Evolutionary conservation across 2,113 vertebrate species (phyloP), one percentile per base, ranked within the genome.

Genomic region (Istiophorus platypterus): DNA sequence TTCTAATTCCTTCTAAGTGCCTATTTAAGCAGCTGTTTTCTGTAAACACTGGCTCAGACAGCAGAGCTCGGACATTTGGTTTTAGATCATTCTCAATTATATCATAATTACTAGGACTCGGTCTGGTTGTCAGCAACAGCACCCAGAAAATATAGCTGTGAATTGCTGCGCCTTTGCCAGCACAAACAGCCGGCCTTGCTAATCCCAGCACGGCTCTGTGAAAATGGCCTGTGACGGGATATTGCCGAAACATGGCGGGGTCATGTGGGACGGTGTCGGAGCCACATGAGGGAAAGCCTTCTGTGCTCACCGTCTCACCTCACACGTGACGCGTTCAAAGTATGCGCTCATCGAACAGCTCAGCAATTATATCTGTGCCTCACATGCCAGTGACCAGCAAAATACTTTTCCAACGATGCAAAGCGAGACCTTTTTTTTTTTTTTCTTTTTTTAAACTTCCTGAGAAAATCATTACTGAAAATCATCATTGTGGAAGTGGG

Each of bases 11-110:
- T 85, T 86, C 73, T 89, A 91, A 93, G 90, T 88, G 87, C 58
- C 88, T 87, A 73, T 94, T 92, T 85, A 87, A 90, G 91, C 88
- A 92, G 92, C 92, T 93, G 92, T 93, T 94, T 93, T 94, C 90
- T 88, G 87, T 91, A 93, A 92, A 93, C 87, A 92, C 78, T 34
- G 73, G 45, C 70, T 77, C 58, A 51, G 88, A 67, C 77, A 41
- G 59, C 76, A 65, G 70, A 68, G 86, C 82, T 58, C 34, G 72
- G 82, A 91, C 85, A 75, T 85, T 91, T 74, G 79, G 64, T 91
- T 92, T 93, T 80, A 87, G 86, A 88, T 89, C 81, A 61, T 81
- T 89, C 83, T 88, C 91, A 86, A 88, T 94, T 91, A 90, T 92
- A 84, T 89, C 83, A 88, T 91, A 93, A 94, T 93, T 92, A 91